Evolutionary conservation across 2,797 vertebrate genomes (phyloP), one percentile per base, ranked within the genome.

Genomic region (Gephyroberyx darwinii): DNA sequence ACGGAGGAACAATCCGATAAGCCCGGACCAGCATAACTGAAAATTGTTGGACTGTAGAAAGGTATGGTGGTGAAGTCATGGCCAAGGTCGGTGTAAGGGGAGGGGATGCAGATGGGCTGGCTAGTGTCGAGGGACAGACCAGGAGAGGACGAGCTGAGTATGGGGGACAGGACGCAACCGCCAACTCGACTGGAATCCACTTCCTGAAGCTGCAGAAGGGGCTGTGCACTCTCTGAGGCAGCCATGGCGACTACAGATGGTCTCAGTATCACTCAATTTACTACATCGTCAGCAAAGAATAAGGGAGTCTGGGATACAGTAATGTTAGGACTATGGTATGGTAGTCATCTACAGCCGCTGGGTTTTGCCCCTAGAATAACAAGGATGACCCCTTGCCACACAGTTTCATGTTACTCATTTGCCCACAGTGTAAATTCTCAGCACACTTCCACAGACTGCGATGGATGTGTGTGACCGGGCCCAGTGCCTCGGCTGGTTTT

Each of bases 31-130:
- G 90, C 88, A 37, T 96, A 98, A 57, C 96, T 93, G 87, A 96
- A 92, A 85, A 97, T n/a, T 1, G 95, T 77, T 0, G 97, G 96
- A 71, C 93, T 93, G 81, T 96, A 99, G 92, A 98, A 96, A 0
- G 97, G 90, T 73, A 97, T 83, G 0, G 94, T 5, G 1, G 94
- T 71, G 45, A 95, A 97, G 16, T 98, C 97, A 0, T 95, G 95
- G 57, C 91, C 71, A 35, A 89, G 93, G 22, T 99, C 97, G 12
- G 94, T 83, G 53, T 96, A 97, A 0, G 96, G 95, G 0, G 97
- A 95, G 5, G 96, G 95, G 69, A 98, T 95, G 80, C 95, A 98
- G 76, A 96, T 80, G 8, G 96, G 91, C 30, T 95, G 93, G 10
- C 91, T 92, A 13, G 62, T 8, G 60, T 94, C 93, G 4, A 95